A percentile compares a stretch with the other conserved stretches of the same genome.
Conservation (phyloP, 2,113 vertebrate species). For the Enhydra lutris region DNA sequence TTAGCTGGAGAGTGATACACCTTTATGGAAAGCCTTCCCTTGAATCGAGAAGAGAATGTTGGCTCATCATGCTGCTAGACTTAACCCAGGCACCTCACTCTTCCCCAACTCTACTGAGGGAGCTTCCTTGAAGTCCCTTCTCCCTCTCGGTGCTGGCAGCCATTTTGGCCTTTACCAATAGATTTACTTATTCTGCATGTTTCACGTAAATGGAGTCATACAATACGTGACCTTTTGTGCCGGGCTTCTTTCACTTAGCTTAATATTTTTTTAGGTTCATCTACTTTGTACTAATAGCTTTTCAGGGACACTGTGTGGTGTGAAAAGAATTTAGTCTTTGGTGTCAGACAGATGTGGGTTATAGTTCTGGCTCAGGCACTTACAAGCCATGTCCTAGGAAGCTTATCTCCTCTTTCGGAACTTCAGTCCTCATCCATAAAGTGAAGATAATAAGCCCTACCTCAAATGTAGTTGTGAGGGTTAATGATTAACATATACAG, state of each 20-base stretch:
- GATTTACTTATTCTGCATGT: not conserved
- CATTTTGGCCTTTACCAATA: not conserved
- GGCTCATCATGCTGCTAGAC: not conserved
- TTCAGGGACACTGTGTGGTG: not conserved
- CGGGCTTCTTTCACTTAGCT: conserved; percentile 22
- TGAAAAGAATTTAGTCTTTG: not conserved
- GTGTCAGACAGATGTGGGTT: not conserved
- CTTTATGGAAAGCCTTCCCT: not conserved
- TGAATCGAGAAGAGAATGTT: not conserved
- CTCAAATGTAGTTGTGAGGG: not conserved
- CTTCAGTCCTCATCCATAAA: not conserved
- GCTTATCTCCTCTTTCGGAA: not conserved
- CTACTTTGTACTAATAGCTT: not conserved
- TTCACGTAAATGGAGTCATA: not conserved
- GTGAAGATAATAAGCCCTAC: not conserved
- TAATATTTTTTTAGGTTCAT: not conserved
- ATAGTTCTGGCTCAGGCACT: not conserved
- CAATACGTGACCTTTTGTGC: not conserved
- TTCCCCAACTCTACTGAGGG: not conserved
- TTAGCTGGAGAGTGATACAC: not conserved
- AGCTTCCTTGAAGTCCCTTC: not conserved
- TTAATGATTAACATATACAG: not conserved
- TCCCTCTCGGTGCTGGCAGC: not conserved
- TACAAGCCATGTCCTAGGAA: not conserved
- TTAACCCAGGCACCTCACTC: not conserved